These are phyloP conservation scores for Gadus macrocephalus DNA, from an alignment of 2,113 vertebrate species.

Conservation along the genomic window DNA sequence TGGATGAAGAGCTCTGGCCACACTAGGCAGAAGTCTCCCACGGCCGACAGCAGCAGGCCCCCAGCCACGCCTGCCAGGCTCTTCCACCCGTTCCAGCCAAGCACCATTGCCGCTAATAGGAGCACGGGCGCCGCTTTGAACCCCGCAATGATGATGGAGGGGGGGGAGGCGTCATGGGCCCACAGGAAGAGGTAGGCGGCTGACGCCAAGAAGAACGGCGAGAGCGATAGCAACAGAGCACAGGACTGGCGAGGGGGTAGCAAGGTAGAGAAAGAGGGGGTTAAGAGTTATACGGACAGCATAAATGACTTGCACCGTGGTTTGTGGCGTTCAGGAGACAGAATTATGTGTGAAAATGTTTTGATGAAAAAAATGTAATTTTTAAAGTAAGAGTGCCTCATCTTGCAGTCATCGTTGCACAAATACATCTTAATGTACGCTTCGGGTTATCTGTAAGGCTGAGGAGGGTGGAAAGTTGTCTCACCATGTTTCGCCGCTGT, in stretches of 20 bases:
- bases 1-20: constrained; percentile 78
- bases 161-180: constrained; percentile 60
- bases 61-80: constrained; percentile 54
- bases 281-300: too few species aligned
- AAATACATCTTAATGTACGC: too few species aligned
- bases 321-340: too few species aligned
- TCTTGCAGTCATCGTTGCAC: too few species aligned
- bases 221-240: constrained; percentile 67
- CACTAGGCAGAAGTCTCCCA: constrained; percentile 78
- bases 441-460: too few species aligned
- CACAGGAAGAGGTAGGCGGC: constrained; percentile 68
- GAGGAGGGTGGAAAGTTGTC: too few species aligned
- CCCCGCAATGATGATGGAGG: constrained; percentile 55
- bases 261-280: not conserved
- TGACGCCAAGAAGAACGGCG: constrained; percentile 65
- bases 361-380: too few species aligned
- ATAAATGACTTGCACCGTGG: too few species aligned
- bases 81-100: constrained; percentile 65
- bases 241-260: constrained; percentile 53
- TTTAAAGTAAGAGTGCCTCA: too few species aligned
- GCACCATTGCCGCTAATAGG: constrained; percentile 60
- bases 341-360: too few species aligned
- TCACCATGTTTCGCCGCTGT: constrained; percentile 68
- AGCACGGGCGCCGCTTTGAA: constrained; percentile 75
- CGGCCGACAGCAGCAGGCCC: constrained; percentile 74